A percentile compares a stretch with the other conserved stretches of the same genome.
phyloP scores from a whole-genome alignment of 2,888 invertebrate species.

The Subacronicta megacephala region DNA sequence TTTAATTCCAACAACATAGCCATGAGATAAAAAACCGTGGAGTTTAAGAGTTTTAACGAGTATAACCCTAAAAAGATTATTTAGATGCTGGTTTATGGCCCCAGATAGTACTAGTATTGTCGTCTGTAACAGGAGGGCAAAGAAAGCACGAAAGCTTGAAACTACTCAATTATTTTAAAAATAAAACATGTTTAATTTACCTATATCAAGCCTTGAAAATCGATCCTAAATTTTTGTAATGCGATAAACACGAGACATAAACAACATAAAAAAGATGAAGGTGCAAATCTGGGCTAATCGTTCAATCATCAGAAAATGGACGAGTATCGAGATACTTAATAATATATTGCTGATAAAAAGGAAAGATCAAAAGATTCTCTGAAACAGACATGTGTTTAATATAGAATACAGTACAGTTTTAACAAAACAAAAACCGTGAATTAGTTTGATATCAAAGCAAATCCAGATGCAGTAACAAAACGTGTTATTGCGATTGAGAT shows the following conservation, averaged over 20 bases:
- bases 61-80: no score
- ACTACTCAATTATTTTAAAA: neutral
- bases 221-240: neutral
- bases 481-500: no score
- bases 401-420: neutral
- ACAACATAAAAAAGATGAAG: conserved; percentile 14
- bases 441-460: conserved; percentile 7
- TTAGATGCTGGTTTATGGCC: no score
- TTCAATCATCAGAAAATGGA: conserved; percentile 12
- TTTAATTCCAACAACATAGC: no score
- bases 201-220: no score
- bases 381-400: neutral
- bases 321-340: conserved; percentile 4
- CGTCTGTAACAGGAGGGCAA: no score
- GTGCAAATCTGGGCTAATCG: conserved; percentile 14
- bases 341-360: conserved; percentile 23
- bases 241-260: neutral
- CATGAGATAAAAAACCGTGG: no score
- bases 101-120: no score
- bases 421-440: neutral
- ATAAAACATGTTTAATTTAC: no score
- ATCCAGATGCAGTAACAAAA: no score
- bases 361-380: conserved; percentile 37
- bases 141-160: no score
- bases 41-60: no score